Conservation (phyloP, 1,140 invertebrate genomes). For the Phymastichus coffea region DNA sequence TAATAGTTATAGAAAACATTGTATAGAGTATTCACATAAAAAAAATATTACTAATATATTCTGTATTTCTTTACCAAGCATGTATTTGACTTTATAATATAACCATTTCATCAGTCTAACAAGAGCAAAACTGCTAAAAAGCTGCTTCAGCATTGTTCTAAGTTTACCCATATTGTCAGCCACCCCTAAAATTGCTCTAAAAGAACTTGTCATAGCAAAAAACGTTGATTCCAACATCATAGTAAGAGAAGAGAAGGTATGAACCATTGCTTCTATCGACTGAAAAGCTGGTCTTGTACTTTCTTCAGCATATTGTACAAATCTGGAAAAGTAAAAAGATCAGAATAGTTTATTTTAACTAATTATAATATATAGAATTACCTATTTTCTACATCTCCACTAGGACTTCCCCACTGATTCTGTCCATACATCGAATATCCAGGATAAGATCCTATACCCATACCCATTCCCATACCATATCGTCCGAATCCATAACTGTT, state of each 20-base stretch:
- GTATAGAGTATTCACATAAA: background rate
- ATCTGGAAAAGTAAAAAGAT: constrained; percentile 55
- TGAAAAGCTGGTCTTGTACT: constrained; percentile 89
- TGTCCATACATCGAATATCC: constrained; percentile 46
- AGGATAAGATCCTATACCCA: constrained; percentile 41
- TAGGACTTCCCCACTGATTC: constrained; percentile 49
- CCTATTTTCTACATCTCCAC: constrained; percentile 65
- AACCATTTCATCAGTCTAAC: constrained; percentile 78
- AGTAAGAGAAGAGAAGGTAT: constrained; percentile 87
- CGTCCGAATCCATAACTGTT: constrained; percentile 36
- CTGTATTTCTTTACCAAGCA: constrained; percentile 60
- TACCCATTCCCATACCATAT: constrained; percentile 30
- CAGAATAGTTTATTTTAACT: background rate
- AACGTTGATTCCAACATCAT: constrained; percentile 97
- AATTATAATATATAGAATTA: constrained; percentile 33
- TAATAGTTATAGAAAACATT: constrained; percentile 1
- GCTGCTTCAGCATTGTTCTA: constrained; percentile 76
- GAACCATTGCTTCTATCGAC: constrained; percentile 89
- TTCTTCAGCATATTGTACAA: constrained; percentile 86
- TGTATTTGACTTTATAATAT: constrained; percentile 69
- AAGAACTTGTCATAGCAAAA: constrained; percentile 91
- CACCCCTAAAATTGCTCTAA: constrained; percentile 90
- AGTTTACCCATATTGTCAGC: constrained; percentile 90
- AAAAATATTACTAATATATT: background rate
- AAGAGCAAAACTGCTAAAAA: constrained; percentile 83